Evolutionary conservation across 2,797 vertebrate genomes (phyloP).

Genomic region (Malurus leucopterus): DNA sequence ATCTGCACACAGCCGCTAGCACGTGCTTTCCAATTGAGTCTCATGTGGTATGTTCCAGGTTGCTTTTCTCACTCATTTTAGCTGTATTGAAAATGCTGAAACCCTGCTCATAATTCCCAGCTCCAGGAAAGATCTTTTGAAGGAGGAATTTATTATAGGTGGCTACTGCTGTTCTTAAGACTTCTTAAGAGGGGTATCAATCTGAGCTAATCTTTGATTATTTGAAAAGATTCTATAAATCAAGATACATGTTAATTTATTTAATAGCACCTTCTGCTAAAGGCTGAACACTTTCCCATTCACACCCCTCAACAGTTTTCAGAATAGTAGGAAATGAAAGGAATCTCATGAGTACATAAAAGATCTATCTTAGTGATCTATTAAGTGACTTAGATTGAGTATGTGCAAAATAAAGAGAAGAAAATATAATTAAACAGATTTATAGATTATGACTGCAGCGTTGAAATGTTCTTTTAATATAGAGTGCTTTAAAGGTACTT

Average conservation of each 20-base stretch:
- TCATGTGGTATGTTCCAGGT: neutral
- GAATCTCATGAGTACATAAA: neutral
- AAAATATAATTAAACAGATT: neutral
- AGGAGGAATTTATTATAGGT: neutral
- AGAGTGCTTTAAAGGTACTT: neutral
- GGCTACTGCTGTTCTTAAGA: neutral
- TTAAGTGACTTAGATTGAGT: neutral
- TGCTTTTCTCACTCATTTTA: neutral
- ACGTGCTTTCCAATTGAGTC: neutral
- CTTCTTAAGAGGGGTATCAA: neutral
- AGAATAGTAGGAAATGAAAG: neutral
- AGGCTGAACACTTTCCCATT: neutral
- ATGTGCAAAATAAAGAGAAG: neutral
- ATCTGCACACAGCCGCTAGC: slow-evolving; percentile 14
- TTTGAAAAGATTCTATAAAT: neutral
- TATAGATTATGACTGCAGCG: neutral
- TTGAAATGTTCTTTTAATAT: neutral
- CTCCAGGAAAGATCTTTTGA: neutral
- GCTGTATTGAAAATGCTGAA: neutral
- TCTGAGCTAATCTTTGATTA: neutral
- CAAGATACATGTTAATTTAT: neutral
- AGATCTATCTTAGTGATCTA: neutral
- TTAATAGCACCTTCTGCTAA: neutral
- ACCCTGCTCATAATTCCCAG: neutral
- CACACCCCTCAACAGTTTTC: neutral